Evolutionary conservation across 1,140 invertebrate genomes (phyloP).

Genomic region (Lepidurus couesii): DNA sequence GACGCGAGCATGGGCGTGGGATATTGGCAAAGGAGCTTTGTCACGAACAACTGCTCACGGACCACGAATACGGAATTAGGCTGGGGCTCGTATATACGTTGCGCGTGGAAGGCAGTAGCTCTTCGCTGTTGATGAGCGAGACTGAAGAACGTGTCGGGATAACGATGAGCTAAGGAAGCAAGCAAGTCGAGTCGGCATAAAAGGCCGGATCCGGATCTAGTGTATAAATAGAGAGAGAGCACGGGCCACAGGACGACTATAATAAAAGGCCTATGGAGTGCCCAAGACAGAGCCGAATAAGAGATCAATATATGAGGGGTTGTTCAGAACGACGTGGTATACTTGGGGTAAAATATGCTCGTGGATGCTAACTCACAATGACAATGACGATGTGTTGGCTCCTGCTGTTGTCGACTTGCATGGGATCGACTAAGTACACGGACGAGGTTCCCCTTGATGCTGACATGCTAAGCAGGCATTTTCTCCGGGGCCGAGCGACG

Average conservation of each 20-base stretch:
- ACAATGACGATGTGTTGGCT: background rate
- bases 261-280: slow-evolving; percentile 2
- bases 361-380: background rate
- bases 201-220: slow-evolving; percentile 8
- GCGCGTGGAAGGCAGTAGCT: background rate
- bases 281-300: background rate
- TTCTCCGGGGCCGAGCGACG: background rate
- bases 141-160: background rate
- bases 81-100: background rate
- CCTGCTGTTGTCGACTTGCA: background rate
- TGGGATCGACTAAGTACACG: background rate
- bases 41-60: slow-evolving; percentile 2
- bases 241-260: background rate
- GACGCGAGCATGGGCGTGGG: background rate
- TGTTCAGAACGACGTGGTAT: background rate
- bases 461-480: background rate
- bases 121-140: background rate
- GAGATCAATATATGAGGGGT: background rate
- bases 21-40: background rate
- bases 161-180: slow-evolving; percentile 14
- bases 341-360: background rate
- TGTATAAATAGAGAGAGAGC: background rate
- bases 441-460: background rate
- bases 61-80: background rate
- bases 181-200: slow-evolving; percentile 1